Base-by-base conservation (phyloP, 2,113 vertebrate species). In the Grallaria varia region DNA sequence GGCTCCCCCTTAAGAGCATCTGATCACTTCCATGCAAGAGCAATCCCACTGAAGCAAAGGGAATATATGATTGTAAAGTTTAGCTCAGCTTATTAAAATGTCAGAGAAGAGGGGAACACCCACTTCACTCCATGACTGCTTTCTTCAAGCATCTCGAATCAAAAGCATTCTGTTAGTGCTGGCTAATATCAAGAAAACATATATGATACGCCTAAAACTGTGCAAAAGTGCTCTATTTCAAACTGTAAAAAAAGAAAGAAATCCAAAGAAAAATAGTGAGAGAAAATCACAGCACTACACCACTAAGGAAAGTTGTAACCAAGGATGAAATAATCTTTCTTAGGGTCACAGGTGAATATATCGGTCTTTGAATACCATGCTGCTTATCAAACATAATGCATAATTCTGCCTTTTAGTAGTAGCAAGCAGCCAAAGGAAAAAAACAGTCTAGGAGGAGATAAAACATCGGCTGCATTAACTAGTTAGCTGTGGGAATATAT, bases 11-110 rank as follows among this genome's bases (percentile, higher is more conserved):
- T 63, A 69, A 86, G 15, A 87, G 30, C 55, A 85, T 93, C 75
- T 91, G 67, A 74, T 66, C 39, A 17, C 21, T 90, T 80, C 83
- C 75, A 80, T 74, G 31, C 25, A 73, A 73, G 39, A 91, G 50
- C 50, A 86, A 52, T 83, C 39, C 91, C 55, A 39, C 2, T 88
- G 95, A 88, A 39, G 44, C 87, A 93, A 89, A 25, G 87, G 81
- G 40, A 52, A 58, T 63, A 50, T 60, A 81, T 22, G 25, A 59
- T 39, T 84, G 33, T 68, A 79, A 80, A 95, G 73, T 72, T 95
- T 94, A 96, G 45, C 35, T 94, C 89, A 94, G 72, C 44, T 59
- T 93, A 73, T 80, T 90, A 79, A 91, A 94, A 91, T 94, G 59
- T 67, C 53, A 76, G 53, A 59, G 78, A 80, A 62, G 8, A 77